Evolutionary conservation across 2,797 vertebrate genomes (phyloP), one percentile per base, ranked within the genome.

Genomic region (Erethizon dorsatum): DNA sequence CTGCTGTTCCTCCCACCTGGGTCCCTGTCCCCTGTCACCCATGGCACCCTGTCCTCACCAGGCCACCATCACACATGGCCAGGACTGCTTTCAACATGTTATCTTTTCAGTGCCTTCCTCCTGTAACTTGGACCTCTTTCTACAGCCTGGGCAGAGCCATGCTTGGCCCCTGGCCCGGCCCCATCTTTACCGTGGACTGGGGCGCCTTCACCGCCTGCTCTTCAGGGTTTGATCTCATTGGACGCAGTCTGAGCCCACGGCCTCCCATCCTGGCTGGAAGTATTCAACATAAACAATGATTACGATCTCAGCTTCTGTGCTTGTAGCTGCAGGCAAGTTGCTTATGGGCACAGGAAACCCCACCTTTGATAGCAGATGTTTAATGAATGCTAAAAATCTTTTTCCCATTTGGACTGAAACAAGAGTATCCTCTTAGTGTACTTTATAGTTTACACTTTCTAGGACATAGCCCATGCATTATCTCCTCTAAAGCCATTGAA

Each of bases 401-500:
- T 45, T 84, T 67, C 50, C 47, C 61, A 50, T 52, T 80, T 63
- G 41, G 50, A 33, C 56, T 41, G 15, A 65, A 94, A 61, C 18
- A 41, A 57, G 65, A 87, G 41, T 50, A 54, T 63, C 22, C 17
- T 63, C 37, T 67, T 47, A 47, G 26, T 45, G 33, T 26, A 20
- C 56, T 88, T 77, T 75, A 18, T 50, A 59, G 28, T 89, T 91
- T 50, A 71, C 1, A 37, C 57, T 91, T 82, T 84, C 41, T 12
- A 56, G 73, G 61, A 33, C 56, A 33, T 26, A 57, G 80, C n/a
- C 78, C 52, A 22, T 80, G 78, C 61, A 11, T 69, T 41, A 37
- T 79, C n/a, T 92, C 73, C 18, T 20, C 83, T 85, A 57, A 86
- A 92, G 78, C 82, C 47, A 18, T 52, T 73, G 71, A 91, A 57